Evolutionary conservation across 2,113 vertebrate genomes (phyloP).

Genomic region (Gorilla gorilla): DNA sequence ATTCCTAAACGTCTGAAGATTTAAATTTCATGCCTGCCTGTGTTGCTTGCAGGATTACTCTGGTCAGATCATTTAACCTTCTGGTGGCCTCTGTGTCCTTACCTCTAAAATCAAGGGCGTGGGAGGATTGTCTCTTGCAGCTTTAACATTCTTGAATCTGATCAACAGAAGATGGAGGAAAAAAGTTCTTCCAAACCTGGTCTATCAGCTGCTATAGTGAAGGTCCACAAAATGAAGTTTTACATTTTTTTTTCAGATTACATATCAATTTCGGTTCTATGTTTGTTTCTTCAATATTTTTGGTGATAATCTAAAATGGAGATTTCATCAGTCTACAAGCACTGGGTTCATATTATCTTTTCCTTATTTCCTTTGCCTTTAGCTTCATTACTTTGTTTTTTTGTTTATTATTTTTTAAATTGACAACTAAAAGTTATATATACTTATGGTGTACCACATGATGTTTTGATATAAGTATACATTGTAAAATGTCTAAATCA

Average conservation of each 20-base stretch:
- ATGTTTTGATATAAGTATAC: background rate
- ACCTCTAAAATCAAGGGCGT: background rate
- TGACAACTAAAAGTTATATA: background rate
- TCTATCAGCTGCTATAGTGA: background rate
- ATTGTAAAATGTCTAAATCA: background rate
- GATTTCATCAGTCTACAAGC: background rate
- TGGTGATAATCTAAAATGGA: background rate
- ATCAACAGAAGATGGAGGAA: background rate
- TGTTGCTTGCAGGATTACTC: background rate
- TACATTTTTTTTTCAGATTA: slow-evolving; percentile 6
- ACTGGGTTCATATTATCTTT: background rate
- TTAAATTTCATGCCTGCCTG: background rate
- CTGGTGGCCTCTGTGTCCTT: background rate
- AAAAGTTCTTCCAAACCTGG: background rate
- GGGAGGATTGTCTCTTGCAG: too few species aligned
- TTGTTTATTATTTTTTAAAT: background rate
- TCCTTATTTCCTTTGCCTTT: background rate
- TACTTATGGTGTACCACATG: background rate
- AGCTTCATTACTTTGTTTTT: background rate
- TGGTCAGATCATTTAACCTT: background rate
- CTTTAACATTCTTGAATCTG: background rate
- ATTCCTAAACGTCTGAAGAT: background rate
- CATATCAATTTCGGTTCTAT: slow-evolving; percentile 1
- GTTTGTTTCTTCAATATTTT: slow-evolving; percentile 11
- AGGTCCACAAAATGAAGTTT: background rate